A percentile compares a stretch with the other conserved stretches of the same genome.
phyloP scores from a whole-genome alignment of 2,113 vertebrate genomes.

The Eptatretus burgeri region DNA sequence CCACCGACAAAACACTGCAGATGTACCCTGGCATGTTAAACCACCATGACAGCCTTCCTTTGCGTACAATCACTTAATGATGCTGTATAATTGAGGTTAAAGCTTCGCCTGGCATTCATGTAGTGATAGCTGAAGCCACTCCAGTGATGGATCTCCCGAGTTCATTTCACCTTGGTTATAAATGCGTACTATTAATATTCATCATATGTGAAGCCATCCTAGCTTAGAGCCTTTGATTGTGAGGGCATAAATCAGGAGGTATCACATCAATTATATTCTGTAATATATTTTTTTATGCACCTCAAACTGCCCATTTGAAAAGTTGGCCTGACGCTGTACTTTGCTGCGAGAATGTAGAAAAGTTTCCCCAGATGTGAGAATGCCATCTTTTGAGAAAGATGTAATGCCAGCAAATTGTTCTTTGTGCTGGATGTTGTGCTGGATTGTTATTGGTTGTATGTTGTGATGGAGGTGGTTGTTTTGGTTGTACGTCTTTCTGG shows the following conservation, averaged over 20 bases:
- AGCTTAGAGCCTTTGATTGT: conserved; percentile 6
- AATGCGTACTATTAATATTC: conserved; percentile 6
- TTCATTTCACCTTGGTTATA: conserved; percentile 6
- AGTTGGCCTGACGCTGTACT: background rate
- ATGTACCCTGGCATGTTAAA: too few relatives aligned
- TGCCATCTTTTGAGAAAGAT: too few relatives aligned
- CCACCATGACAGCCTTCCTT: too few relatives aligned
- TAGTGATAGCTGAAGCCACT: conserved; percentile 3
- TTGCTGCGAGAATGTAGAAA: background rate
- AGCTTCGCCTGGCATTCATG: background rate
- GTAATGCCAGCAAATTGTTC: too few relatives aligned
- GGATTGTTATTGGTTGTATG: too few relatives aligned
- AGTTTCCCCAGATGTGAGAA: too few relatives aligned
- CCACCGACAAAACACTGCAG: too few relatives aligned
- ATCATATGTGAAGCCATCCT: background rate
- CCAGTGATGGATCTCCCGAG: conserved; percentile 6
- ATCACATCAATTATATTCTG: conserved; percentile 5
- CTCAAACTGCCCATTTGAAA: background rate
- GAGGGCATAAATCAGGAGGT: conserved; percentile 6
- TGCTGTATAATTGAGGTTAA: background rate
- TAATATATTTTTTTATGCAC: background rate
- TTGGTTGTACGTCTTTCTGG: too few relatives aligned
- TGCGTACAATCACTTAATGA: conserved; percentile 1
- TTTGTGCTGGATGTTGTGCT: too few relatives aligned
- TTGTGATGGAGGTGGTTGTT: too few relatives aligned